phyloP scores from a whole-genome alignment of 2,888 invertebrate genomes.

The Teleogryllus oceanicus region DNA sequence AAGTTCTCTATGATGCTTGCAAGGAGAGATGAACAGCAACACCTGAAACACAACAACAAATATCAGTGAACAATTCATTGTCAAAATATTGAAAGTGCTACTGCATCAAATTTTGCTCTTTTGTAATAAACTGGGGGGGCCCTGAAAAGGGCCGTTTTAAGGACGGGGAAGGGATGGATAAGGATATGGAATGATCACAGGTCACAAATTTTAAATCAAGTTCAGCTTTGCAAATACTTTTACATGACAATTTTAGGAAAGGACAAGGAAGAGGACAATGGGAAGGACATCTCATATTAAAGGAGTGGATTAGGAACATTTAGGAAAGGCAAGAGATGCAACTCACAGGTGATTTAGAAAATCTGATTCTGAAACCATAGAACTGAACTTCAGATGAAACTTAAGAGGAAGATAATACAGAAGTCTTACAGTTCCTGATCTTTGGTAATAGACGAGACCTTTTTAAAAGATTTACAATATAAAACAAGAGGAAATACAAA shows the following conservation, averaged over 20 bases:
- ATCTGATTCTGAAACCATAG: too few relatives aligned
- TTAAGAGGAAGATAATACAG: too few relatives aligned
- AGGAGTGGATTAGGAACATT: not conserved
- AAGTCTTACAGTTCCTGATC: not conserved
- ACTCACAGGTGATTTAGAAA: not conserved
- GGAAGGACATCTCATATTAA: not conserved
- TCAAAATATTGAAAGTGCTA: too few relatives aligned
- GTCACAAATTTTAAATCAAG: not conserved
- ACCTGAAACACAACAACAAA: too few relatives aligned
- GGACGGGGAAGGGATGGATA: constrained; percentile 25
- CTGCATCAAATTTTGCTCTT: constrained; percentile 23
- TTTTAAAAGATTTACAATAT: not conserved
- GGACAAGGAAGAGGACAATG: not conserved
- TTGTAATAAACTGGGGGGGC: constrained; percentile 33
- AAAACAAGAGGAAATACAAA: constrained; percentile 26
- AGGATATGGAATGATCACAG: not conserved
- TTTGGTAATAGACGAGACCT: constrained; percentile 20
- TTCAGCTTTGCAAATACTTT: not conserved
- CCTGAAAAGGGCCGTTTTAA: constrained; percentile 30
- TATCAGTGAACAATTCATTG: too few relatives aligned
- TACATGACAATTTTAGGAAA: constrained; percentile 20
- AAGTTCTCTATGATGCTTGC: too few relatives aligned
- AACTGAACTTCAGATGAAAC: too few relatives aligned
- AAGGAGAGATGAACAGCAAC: too few relatives aligned
- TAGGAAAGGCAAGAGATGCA: not conserved